A percentile compares a stretch with the other conserved stretches of the same genome.
phyloP scores from a whole-genome alignment of 2,888 invertebrate genomes.

The Athalia cordata region DNA sequence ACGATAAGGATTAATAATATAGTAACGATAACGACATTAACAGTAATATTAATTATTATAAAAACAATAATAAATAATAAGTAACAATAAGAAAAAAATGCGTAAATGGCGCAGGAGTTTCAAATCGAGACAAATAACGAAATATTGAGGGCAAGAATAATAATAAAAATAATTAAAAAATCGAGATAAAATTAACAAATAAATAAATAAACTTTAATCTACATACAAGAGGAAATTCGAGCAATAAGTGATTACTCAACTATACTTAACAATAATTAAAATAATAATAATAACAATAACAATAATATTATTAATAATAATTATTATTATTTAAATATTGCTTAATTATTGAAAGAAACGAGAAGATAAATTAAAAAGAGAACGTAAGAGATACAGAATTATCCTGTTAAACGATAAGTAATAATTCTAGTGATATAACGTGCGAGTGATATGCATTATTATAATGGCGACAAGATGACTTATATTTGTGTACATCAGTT shows the following conservation, averaged over 20 bases:
- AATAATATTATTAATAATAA: constrained; percentile 34
- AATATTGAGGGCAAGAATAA: constrained; percentile 33
- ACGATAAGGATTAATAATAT: no score
- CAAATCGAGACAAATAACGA: constrained; percentile 48
- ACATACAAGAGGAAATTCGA: constrained; percentile 54
- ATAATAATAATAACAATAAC: constrained; percentile 52
- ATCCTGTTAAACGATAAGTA: constrained; percentile 59
- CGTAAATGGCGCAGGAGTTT: not conserved
- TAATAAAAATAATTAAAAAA: constrained; percentile 14
- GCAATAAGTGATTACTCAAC: constrained; percentile 69
- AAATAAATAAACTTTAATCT: constrained; percentile 38
- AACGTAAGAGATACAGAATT: constrained; percentile 45
- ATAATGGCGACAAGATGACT: constrained; percentile 19
- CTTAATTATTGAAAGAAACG: constrained; percentile 28
- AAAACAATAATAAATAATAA: not conserved
- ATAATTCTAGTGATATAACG: constrained; percentile 63
- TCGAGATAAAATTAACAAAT: constrained; percentile 32
- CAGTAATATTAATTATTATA: no score
- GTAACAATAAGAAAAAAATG: not conserved
- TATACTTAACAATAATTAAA: constrained; percentile 53
- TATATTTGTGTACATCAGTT: constrained; percentile 22
- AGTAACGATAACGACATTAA: no score
- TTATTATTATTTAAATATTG: constrained; percentile 32
- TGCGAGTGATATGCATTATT: constrained; percentile 54
- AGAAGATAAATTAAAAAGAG: not conserved